Base-by-base conservation (phyloP, 2,888 invertebrate genomes). In the Tridacna crocea region DNA sequence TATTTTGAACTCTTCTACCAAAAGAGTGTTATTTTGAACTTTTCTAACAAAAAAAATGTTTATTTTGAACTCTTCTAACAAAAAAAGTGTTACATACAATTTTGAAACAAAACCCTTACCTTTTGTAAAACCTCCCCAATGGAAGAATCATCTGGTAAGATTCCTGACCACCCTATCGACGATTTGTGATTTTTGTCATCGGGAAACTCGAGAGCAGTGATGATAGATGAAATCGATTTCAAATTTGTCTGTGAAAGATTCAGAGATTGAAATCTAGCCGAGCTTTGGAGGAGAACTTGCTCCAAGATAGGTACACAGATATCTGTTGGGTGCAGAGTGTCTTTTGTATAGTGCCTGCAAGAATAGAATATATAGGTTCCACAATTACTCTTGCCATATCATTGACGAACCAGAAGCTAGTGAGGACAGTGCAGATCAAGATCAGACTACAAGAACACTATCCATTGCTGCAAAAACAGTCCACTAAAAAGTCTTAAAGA, bases 321-420 rank as follows among this genome's bases (percentile, higher is more conserved):
- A 66, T 76, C 48, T 22, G 76, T 27, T 19, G 80, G 80, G 8
- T 73, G 46, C 0, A 80, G 17, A 0, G 48, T 47, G 19, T 75
- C 60, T 46, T 80, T 61, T 6, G 76, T 76, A 63, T 70, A 74
- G 36, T 72, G 76, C 61, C 83, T 84, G 68, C 24, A 84, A 77
- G 19, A 70, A 61, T 17, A 6, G n/a, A 55, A 19, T 3, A 19
- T 55, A 10, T 36, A 4, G 36, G 2, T 2, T 36, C 8, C 36
- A 36, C n/a, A n/a, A n/a, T n/a, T n/a, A n/a, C n/a, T n/a, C n/a
- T n/a, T n/a, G n/a, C n/a, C n/a, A n/a, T n/a, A n/a, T n/a, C n/a
- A n/a, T n/a, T n/a, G n/a, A n/a, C n/a, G n/a, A n/a, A n/a, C n/a
- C n/a, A n/a, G n/a, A n/a, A n/a, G n/a, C n/a, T n/a, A n/a, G n/a